These are phyloP conservation scores for Muraenolepis orangiensis DNA, from an alignment of 2,797 vertebrate species.

Conservation along the genomic window DNA sequence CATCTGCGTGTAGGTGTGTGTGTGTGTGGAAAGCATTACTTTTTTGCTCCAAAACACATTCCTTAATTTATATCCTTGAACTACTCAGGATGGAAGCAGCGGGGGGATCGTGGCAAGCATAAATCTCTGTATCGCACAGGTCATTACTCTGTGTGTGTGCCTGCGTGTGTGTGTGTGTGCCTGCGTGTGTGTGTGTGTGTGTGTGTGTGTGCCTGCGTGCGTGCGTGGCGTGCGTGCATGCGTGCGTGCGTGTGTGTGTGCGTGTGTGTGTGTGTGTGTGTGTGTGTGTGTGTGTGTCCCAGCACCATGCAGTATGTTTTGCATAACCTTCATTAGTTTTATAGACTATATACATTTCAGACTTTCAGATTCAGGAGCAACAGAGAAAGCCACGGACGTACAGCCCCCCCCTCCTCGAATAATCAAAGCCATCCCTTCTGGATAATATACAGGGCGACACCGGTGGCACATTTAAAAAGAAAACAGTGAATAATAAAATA, in stretches of 20 bases:
- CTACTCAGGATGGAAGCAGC: constrained; percentile 60
- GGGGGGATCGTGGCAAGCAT: constrained; percentile 59
- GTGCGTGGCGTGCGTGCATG: too few relatives aligned
- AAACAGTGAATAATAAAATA: constrained; percentile 71
- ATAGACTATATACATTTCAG: constrained; percentile 69
- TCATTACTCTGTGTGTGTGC: constrained; percentile 75
- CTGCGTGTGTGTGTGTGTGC: too few relatives aligned
- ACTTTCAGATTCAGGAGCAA: constrained; percentile 45
- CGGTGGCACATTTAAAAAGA: constrained; percentile 59
- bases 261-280: constrained; percentile 64
- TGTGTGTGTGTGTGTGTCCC: constrained; percentile 60
- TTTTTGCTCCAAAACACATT: constrained; percentile 66
- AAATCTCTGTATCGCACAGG: constrained; percentile 68
- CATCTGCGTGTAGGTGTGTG: constrained; percentile 15
- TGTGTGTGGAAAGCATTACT: constrained; percentile 24
- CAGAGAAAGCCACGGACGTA: neutral
- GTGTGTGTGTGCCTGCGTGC: too few relatives aligned
- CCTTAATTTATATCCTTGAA: constrained; percentile 72
- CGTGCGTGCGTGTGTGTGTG: constrained; percentile 74
- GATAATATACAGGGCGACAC: constrained; percentile 70
- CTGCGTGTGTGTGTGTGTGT: too few relatives aligned
- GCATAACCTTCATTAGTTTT: constrained; percentile 75
- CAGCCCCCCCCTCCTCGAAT: constrained; percentile 43
- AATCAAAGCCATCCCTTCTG: constrained; percentile 52
- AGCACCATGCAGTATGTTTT: constrained; percentile 76